Percentiles rank a stretch among this genome's conserved stretches.
phyloP scores from a whole-genome alignment of 2,113 vertebrate genomes.

The Cryptotis parvus region DNA sequence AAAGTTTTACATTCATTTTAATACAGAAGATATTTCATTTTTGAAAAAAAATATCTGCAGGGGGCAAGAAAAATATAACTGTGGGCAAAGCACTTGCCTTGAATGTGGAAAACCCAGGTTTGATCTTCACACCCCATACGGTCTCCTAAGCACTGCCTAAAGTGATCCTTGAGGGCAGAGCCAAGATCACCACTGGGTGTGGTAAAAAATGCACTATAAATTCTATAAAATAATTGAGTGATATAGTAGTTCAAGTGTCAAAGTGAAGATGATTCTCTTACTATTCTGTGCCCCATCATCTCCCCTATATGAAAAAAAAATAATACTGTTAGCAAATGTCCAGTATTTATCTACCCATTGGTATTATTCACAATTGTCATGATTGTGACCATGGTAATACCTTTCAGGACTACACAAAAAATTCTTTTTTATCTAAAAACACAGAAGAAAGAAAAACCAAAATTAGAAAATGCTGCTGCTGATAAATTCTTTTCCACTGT shows the following conservation, averaged over 20 bases:
- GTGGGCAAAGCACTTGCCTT: background rate
- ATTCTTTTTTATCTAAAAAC: slow-evolving; percentile 6
- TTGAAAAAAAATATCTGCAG: no score
- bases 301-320: background rate
- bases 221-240: background rate
- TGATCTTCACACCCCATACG: no score
- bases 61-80: background rate
- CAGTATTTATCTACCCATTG: slow-evolving; percentile 39
- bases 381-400: background rate
- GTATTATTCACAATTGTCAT: slow-evolving; percentile 64
- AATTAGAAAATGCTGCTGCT: no score
- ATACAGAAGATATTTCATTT: slow-evolving; percentile 19
- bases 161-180: no score
- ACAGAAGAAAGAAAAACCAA: background rate
- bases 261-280: slow-evolving; percentile 20
- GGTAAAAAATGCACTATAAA: background rate
- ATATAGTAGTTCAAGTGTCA: background rate
- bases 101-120: no score
- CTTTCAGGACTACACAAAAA: background rate
- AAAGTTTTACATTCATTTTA: slow-evolving; percentile 33
- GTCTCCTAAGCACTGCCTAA: no score
- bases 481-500: background rate
- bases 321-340: background rate
- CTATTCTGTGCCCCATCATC: background rate
- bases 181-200: no score